Percentiles rank a stretch among this genome's conserved stretches.
phyloP scores from a whole-genome alignment of 2,113 vertebrate genomes.

The Amazona vittata region DNA sequence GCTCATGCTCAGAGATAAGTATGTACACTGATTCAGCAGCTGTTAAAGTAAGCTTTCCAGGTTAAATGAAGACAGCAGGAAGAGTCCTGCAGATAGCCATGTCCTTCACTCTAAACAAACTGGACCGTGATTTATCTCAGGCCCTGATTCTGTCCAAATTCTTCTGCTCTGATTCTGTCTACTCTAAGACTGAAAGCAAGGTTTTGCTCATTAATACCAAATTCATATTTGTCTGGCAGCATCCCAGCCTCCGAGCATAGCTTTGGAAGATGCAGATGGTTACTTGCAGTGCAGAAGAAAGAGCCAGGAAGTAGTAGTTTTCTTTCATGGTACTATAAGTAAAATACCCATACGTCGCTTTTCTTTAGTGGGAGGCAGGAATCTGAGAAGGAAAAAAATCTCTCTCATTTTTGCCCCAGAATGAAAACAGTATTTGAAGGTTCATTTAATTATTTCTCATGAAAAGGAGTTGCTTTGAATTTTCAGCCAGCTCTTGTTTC shows the following conservation, averaged over 20 bases:
- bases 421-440: not conserved
- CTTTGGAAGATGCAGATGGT: not conserved
- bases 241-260: not conserved
- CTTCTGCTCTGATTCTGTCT: not conserved
- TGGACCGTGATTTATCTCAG: not conserved
- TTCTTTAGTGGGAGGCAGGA: not conserved
- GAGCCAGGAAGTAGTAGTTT: not conserved
- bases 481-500: not conserved
- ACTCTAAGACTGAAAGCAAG: not conserved
- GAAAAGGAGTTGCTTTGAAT: not conserved
- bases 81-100: not conserved
- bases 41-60: not conserved
- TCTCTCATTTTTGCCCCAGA: not conserved
- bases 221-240: not conserved
- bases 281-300: not conserved
- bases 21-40: not conserved
- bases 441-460: not conserved
- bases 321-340: not conserved
- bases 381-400: not conserved
- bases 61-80: not conserved
- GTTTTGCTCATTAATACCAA: not conserved
- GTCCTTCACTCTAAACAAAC: not conserved
- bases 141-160: not conserved
- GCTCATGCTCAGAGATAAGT: not conserved
- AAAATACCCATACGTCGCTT: not conserved